These are phyloP conservation scores for Melanerpes aurifrons DNA, from an alignment of 2,113 vertebrate species.

Conservation along the genomic window DNA sequence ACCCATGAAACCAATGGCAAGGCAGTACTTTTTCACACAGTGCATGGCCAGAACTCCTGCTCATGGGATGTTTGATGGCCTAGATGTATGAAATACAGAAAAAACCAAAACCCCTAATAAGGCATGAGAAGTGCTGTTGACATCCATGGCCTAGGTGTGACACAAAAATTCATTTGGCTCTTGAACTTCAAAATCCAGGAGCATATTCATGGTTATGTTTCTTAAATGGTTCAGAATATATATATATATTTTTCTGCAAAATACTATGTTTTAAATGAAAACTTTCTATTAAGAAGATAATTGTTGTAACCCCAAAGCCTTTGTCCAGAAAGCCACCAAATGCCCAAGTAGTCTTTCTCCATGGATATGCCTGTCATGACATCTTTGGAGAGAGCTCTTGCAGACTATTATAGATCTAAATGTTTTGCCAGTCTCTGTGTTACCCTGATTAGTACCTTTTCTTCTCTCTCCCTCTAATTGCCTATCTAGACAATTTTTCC, in stretches of 20 bases:
- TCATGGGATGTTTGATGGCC: not conserved
- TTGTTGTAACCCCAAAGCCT: not conserved
- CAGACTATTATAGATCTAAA: not conserved
- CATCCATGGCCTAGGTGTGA: not conserved
- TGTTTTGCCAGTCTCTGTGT: not conserved
- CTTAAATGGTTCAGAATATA: not conserved
- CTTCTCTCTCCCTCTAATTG: not conserved
- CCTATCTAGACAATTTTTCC: not conserved
- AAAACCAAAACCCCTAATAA: accelerated
- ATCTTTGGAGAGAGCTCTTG: not conserved
- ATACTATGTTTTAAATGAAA: not conserved
- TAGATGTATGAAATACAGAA: not conserved
- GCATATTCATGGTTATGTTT: not conserved
- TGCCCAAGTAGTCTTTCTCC: not conserved
- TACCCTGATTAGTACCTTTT: not conserved
- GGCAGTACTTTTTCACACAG: not conserved
- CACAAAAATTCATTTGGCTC: not conserved
- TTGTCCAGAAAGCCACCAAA: not conserved
- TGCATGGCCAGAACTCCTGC: not conserved
- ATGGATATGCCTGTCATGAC: not conserved
- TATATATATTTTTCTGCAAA: not conserved
- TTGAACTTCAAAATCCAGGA: not conserved
- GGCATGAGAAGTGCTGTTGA: not conserved
- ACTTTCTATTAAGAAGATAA: not conserved
- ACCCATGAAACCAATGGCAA: not conserved